A percentile compares a stretch with the other conserved stretches of the same genome.
Conservation (phyloP, 2,888 invertebrate genomes). For the Dicyrtoma fusca region DNA sequence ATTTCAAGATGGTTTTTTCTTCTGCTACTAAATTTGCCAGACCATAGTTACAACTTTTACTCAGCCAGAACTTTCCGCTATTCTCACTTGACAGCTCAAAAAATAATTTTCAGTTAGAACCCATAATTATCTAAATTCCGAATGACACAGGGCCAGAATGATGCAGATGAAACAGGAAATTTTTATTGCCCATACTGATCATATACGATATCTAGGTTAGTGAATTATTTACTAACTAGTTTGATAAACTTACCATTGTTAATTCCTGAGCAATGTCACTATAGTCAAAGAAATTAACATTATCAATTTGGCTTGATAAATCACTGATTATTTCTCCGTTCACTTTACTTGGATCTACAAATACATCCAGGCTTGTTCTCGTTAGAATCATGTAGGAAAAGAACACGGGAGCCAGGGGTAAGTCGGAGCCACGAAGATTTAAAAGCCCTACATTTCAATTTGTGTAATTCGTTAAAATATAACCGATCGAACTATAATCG, state of each 20-base stretch:
- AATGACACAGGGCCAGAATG: too few species aligned
- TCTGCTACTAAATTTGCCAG: constrained; percentile 62
- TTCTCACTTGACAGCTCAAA: background rate
- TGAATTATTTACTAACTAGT: too few species aligned
- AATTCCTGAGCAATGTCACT: background rate
- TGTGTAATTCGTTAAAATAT: too few species aligned
- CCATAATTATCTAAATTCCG: too few species aligned
- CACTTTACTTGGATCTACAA: constrained; percentile 16
- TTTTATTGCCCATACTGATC: too few species aligned
- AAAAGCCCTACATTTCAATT: constrained; percentile 77
- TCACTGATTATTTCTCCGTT: background rate
- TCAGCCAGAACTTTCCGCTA: constrained; percentile 66
- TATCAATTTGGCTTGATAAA: background rate
- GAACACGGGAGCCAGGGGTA: constrained; percentile 83
- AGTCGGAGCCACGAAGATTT: constrained; percentile 86
- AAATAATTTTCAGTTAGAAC: too few species aligned
- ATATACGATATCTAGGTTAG: too few species aligned
- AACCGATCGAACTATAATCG: background rate
- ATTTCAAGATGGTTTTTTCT: constrained; percentile 63
- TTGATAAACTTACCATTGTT: background rate
- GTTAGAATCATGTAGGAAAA: constrained; percentile 67
- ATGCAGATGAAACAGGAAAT: too few species aligned
- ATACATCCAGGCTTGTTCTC: constrained; percentile 35
- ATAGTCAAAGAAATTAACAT: constrained; percentile 14
- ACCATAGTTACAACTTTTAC: constrained; percentile 67